These are phyloP conservation scores for Cyclophora punctaria DNA, from an alignment of 2,888 invertebrate genomes.

Conservation along the genomic window DNA sequence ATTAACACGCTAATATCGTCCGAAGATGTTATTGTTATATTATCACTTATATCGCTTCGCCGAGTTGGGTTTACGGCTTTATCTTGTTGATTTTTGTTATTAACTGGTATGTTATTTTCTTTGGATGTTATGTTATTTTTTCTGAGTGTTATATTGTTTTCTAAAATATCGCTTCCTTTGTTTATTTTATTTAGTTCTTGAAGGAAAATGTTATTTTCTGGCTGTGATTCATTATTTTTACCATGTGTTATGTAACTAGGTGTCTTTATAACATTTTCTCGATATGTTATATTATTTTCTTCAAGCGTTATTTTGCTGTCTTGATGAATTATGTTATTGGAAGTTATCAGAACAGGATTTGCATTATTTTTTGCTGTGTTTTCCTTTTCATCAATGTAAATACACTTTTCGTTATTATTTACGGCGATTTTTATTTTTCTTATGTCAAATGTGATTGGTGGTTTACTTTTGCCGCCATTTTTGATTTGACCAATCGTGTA, in stretches of 20 bases:
- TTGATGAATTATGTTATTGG: not conserved
- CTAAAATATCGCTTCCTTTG: too few species aligned
- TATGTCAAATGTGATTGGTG: conserved; percentile 3
- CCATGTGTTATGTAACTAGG: not conserved
- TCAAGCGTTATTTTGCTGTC: not conserved
- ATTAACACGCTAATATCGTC: too few species aligned
- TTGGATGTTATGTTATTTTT: too few species aligned
- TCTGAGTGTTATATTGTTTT: too few species aligned
- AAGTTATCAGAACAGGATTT: not conserved
- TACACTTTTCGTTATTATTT: conserved; percentile 7
- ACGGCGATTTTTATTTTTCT: conserved; percentile 12
- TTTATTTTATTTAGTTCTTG: too few species aligned
- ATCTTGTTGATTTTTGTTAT: too few species aligned
- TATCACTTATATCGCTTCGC: too few species aligned
- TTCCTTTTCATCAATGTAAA: conserved; percentile 6
- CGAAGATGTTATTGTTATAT: too few species aligned
- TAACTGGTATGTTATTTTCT: too few species aligned
- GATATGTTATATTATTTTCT: not conserved
- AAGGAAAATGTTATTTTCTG: too few species aligned
- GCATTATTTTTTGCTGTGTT: not conserved
- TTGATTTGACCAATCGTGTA: conserved; percentile 26
- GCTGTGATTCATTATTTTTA: too few species aligned
- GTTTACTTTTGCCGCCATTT: conserved; percentile 15
- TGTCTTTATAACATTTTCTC: not conserved
- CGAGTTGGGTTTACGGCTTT: too few species aligned